A percentile compares a stretch with the other conserved stretches of the same genome.
phyloP scores from a whole-genome alignment of 2,888 invertebrate genomes.

The Trachelus tabidus region DNA sequence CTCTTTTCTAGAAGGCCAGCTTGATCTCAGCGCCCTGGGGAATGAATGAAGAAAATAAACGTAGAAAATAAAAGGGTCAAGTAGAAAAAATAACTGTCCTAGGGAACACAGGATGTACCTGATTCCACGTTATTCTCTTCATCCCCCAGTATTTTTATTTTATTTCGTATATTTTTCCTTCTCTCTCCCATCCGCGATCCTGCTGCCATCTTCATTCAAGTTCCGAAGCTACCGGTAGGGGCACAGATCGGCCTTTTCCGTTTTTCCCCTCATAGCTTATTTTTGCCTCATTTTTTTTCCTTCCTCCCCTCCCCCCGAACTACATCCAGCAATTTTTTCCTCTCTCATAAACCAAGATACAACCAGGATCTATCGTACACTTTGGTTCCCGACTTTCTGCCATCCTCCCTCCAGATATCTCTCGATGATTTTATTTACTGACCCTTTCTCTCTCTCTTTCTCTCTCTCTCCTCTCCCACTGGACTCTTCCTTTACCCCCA shows the following conservation, averaged over 20 bases:
- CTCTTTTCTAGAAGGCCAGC: neutral
- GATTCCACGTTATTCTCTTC: neutral
- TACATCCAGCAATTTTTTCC: constrained; percentile 7
- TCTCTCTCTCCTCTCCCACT: neutral
- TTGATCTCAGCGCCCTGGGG: neutral
- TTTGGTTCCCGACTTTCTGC: neutral
- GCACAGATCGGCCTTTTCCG: neutral
- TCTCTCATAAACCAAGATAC: constrained; percentile 4
- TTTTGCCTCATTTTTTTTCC: constrained; percentile 11
- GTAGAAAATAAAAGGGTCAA: constrained; percentile 5
- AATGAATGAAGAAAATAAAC: constrained; percentile 4
- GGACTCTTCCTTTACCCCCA: neutral
- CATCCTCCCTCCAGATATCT: neutral
- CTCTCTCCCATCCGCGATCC: neutral
- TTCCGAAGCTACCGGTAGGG: neutral
- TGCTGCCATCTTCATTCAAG: neutral
- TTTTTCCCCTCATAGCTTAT: neutral
- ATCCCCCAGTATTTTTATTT: neutral
- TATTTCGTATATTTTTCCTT: neutral
- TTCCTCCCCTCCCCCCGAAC: constrained; percentile 15
- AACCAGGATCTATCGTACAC: neutral
- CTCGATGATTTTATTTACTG: neutral
- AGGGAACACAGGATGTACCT: neutral
- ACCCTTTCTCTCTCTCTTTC: neutral
- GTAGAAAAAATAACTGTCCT: neutral